Evolutionary conservation across 2,797 vertebrate genomes (phyloP), one percentile per base, ranked within the genome.

Genomic region (Chrosomus eos): DNA sequence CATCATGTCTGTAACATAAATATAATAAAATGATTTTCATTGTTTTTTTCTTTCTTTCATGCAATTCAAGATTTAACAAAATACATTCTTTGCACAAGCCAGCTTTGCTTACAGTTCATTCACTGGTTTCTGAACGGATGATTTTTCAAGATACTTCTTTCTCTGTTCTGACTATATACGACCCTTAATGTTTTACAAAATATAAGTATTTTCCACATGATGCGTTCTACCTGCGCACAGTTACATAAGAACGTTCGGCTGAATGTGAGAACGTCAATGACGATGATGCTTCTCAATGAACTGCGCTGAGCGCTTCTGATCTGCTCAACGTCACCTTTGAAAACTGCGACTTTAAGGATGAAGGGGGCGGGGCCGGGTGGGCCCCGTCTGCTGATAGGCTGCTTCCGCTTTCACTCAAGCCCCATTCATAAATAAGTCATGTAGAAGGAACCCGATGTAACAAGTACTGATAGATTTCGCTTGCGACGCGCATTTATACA

Each of bases 401-500:
- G 66, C 79, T n/a, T 80, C 86, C 87, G 88, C 88, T 81, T 89
- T 94, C 93, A 89, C 79, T 93, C 94, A 90, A 91, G 90, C 91
- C 90, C 93, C 96, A 97, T 97, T 97, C 96, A 97, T 95, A 96
- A 96, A 96, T 94, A 94, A 94, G 90, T 92, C 93, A 88, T 89
- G 86, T 90, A 75, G 90, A 68, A 74, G 89, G 91, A 87, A 86
- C 87, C 87, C 90, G 60, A 55, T 90, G 86, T 89, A 82, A 86
- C 87, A 53, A 78, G 85, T 86, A 87, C 88, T 85, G 76, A 55
- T 55, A 87, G 51, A 86, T 89, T 86, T 86, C 70, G 78, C 82
- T 23, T 80, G 43, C 89, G 80, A 82, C 81, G 73, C 77, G 71
- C 40, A 16, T 71, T 82, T 74, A 8, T 51, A 18, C 10, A 82